Conservation (phyloP, 2,797 vertebrate species). For the Fistularia tabacaria region DNA sequence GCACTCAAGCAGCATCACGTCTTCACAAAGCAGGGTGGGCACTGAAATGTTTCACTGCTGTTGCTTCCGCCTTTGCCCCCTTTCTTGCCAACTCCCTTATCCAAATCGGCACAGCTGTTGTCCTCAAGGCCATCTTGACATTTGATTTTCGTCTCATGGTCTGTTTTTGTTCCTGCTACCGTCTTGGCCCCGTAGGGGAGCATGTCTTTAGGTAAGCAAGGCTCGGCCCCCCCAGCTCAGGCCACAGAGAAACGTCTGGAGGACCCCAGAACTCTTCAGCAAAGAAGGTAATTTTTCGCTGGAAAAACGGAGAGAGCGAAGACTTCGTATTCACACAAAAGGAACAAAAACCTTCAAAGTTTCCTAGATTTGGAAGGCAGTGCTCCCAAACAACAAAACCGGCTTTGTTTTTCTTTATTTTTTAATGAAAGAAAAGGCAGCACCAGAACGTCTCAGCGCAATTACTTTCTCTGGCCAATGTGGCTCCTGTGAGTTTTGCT, state of each 20-base stretch:
- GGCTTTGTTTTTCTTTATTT: neutral
- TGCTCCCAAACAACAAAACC: neutral
- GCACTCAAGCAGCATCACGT: slow-evolving; percentile 71
- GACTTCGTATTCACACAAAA: too few relatives aligned
- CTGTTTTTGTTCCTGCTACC: neutral
- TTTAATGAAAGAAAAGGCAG: too few relatives aligned
- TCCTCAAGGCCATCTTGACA: neutral
- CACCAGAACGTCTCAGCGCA: too few relatives aligned
- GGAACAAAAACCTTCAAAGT: too few relatives aligned
- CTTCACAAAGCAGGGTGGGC: slow-evolving; percentile 89
- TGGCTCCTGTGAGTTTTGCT: too few relatives aligned
- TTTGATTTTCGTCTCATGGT: neutral
- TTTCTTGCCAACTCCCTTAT: neutral
- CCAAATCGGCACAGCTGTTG: neutral
- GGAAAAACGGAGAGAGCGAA: too few relatives aligned
- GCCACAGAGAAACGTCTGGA: slow-evolving; percentile 85
- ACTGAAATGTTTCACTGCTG: neutral
- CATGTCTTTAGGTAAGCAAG: slow-evolving; percentile 85
- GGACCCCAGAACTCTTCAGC: slow-evolving; percentile 91
- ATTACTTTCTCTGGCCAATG: too few relatives aligned
- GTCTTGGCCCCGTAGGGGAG: slow-evolving; percentile 76
- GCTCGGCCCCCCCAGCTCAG: slow-evolving; percentile 78
- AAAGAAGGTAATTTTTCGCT: slow-evolving; percentile 72
- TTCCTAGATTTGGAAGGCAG: neutral
- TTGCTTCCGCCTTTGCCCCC: too few relatives aligned